Conservation (phyloP, 2,113 vertebrate genomes). For the Seriola dumerili region DNA sequence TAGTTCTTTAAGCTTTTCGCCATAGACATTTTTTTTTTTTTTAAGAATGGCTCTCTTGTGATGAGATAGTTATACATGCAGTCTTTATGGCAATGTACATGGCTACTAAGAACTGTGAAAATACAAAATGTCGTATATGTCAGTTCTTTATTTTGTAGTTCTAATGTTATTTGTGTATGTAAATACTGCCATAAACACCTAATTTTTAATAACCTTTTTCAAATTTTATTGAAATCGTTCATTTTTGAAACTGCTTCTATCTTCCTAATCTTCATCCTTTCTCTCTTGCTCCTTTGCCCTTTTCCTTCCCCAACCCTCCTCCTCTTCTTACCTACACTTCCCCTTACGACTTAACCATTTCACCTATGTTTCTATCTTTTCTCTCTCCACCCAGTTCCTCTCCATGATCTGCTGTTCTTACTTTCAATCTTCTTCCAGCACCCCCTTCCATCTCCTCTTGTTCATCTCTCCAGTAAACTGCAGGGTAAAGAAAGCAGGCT, state of each 20-base stretch:
- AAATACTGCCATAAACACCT: too few species aligned
- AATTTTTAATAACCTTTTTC: neutral
- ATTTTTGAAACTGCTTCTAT: neutral
- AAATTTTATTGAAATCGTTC: neutral
- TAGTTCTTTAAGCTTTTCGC: neutral
- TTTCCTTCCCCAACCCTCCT: neutral
- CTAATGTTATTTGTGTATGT: neutral
- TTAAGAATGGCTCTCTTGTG: neutral
- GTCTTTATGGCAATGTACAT: neutral
- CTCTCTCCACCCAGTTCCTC: neutral
- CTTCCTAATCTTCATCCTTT: neutral
- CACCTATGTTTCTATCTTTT: neutral
- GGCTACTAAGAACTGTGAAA: neutral
- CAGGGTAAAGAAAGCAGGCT: neutral
- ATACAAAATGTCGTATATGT: neutral
- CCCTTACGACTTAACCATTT: neutral
- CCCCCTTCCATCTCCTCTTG: neutral
- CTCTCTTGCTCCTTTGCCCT: neutral
- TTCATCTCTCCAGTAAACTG: neutral
- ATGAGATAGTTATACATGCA: neutral
- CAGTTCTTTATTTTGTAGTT: neutral
- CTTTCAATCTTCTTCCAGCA: neutral
- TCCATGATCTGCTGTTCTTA: neutral
- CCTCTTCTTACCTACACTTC: neutral
- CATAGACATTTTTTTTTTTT: neutral